These are phyloP conservation scores for Umimayanthus chanpuru DNA, from an alignment of 92 coral and sea anemone genomes.

Conservation along the genomic window DNA sequence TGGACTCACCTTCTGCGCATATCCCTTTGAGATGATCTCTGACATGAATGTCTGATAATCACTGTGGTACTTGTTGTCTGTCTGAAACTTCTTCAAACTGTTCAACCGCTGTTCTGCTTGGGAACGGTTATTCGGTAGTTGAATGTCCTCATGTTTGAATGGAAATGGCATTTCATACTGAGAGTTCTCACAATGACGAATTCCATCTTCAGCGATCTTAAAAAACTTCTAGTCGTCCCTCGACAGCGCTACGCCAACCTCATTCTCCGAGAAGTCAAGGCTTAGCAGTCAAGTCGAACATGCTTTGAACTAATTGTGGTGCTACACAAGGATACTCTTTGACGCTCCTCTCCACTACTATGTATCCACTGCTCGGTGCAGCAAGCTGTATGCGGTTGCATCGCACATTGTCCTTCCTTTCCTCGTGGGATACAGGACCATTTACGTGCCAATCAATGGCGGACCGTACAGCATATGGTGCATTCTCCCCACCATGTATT, in stretches of 20 bases:
- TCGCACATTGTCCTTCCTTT: neutral
- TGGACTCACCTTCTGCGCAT: conserved; percentile 21
- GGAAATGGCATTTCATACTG: conserved; percentile 64
- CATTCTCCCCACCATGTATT: conserved; percentile 48
- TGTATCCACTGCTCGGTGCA: conserved; percentile 19
- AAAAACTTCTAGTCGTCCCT: conserved; percentile 57
- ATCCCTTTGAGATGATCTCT: conserved; percentile 42
- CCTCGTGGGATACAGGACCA: conserved; percentile 37
- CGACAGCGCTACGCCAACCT: conserved; percentile 44
- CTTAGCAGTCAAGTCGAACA: no score
- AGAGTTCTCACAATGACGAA: conserved; percentile 42
- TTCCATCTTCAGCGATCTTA: conserved; percentile 54
- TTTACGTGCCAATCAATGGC: conserved; percentile 58
- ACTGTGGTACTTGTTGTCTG: conserved; percentile 13
- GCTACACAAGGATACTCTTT: conserved; percentile 31
- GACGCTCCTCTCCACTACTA: conserved; percentile 36
- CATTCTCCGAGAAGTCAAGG: conserved; percentile 56
- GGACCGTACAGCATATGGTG: conserved; percentile 62
- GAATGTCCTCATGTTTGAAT: conserved; percentile 45
- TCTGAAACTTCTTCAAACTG: conserved; percentile 44
- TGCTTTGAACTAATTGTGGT: conserved; percentile 44
- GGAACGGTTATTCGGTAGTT: conserved; percentile 44
- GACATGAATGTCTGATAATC: conserved; percentile 38
- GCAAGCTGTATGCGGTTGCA: conserved; percentile 49
- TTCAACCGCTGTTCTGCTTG: conserved; percentile 48